These are phyloP conservation scores for Pituophis catenifer DNA, from an alignment of 2,113 vertebrate species.

Conservation along the genomic window DNA sequence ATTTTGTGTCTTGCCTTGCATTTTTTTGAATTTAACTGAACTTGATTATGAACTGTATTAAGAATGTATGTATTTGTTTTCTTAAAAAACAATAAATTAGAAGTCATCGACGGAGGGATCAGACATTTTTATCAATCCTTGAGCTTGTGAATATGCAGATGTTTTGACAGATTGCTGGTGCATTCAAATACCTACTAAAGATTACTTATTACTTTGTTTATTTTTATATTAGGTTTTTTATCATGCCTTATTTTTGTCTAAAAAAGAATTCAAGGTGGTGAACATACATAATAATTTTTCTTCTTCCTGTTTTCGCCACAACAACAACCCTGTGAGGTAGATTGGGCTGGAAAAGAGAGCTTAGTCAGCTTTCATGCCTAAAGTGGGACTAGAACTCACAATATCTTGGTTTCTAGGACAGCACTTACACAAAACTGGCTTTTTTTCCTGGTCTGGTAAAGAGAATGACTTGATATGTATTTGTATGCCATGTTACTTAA, in stretches of 20 bases:
- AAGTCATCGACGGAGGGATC: background rate
- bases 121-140: background rate
- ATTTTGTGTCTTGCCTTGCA: background rate
- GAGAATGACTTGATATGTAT: background rate
- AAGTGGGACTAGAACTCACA: background rate
- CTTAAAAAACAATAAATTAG: background rate
- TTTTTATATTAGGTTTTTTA: background rate
- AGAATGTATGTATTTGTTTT: background rate
- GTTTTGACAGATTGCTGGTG: background rate
- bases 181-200: background rate
- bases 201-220: background rate
- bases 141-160: background rate
- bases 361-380: background rate
- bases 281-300: background rate
- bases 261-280: background rate
- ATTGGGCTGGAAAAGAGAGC: background rate
- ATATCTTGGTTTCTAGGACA: background rate
- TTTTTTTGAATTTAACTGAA: background rate
- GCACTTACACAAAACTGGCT: background rate
- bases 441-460: background rate
- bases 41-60: background rate
- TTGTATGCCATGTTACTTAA: background rate
- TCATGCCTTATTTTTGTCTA: background rate
- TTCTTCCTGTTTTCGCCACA: background rate
- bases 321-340: background rate